Evolutionary conservation across 2,113 vertebrate species (phyloP), one percentile per base, ranked within the genome.

Genomic region (Coptodon bakossiorum): DNA sequence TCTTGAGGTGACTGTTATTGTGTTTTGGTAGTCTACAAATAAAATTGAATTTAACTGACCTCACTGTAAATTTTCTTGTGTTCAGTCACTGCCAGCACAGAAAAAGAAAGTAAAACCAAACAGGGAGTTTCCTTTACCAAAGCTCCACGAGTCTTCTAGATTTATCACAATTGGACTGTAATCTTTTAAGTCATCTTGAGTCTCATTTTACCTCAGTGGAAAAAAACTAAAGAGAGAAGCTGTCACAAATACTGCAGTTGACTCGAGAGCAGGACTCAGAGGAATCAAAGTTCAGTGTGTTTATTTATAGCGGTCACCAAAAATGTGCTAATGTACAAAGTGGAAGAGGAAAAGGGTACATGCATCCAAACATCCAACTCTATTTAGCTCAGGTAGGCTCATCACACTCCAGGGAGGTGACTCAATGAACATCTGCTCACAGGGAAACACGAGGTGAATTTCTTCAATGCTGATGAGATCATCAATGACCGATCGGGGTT

Each of bases 401-500:
- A 0, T 5, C 29, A 61, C 3, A 0, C 9, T 34, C 29, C 29
- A 61, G 57, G 57, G 57, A 61, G 57, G 16, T 6, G 29, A 61
- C 16, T 34, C 57, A 31, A 16, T 10, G 29, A 34, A 19, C 57
- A 61, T 61, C 57, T 61, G 57, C 17, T 17, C 29, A 34, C 29
- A 61, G 2, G 29, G 57, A 61, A 61, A 2, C 16, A 34, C 0
- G 9, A 10, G 57, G 57, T 61, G 8, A 17, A 61, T 61, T 61
- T 17, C 57, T 31, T 61, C 57, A 61, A 1, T 17, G 0, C 14
- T 61, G 27, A 61, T 31, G 27, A 61, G 57, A 31, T 61, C 57
- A 61, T 61, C 3, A 17, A 9, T 17, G 27, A 17, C 8, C 0
- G 0, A 27, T 61, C 0, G 0, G 57, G 7, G 27, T 31, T 59